phyloP scores from a whole-genome alignment of 2,888 invertebrate species.

The Dascillus cervinus region DNA sequence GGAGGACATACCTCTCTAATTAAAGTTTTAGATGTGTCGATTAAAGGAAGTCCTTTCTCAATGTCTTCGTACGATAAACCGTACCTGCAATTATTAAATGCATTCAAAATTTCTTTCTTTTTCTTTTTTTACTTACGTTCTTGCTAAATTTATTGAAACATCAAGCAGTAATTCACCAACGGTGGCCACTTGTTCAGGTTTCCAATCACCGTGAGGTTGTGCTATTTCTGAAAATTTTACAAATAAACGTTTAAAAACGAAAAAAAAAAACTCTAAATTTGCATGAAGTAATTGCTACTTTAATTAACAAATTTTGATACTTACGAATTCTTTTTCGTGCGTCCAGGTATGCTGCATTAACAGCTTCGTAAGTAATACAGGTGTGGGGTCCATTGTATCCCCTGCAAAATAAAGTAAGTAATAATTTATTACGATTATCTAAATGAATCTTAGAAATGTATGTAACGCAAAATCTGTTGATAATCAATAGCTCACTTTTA shows the following conservation, averaged over 20 bases:
- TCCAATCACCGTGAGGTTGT: constrained; percentile 75
- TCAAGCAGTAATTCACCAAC: constrained; percentile 82
- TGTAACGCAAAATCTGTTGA: no score
- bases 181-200: constrained; percentile 75
- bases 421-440: no score
- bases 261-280: no score
- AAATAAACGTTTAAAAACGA: constrained; percentile 8
- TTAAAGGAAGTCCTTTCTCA: constrained; percentile 76
- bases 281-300: no score
- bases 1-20: constrained; percentile 83
- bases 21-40: constrained; percentile 81
- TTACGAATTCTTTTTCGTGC: constrained; percentile 83
- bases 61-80: constrained; percentile 79
- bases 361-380: constrained; percentile 84
- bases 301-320: constrained; percentile 43
- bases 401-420: constrained; percentile 44
- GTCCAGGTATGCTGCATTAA: constrained; percentile 81
- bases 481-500: no score
- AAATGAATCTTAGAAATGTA: constrained; percentile 1
- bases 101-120: no score
- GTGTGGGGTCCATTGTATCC: constrained; percentile 63
- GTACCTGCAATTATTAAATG: constrained; percentile 51
- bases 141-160: constrained; percentile 56
- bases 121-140: constrained; percentile 3
- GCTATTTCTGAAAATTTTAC: constrained; percentile 64